These are phyloP conservation scores for Stegastes partitus DNA, from an alignment of 2,113 vertebrate species.

Conservation along the genomic window DNA sequence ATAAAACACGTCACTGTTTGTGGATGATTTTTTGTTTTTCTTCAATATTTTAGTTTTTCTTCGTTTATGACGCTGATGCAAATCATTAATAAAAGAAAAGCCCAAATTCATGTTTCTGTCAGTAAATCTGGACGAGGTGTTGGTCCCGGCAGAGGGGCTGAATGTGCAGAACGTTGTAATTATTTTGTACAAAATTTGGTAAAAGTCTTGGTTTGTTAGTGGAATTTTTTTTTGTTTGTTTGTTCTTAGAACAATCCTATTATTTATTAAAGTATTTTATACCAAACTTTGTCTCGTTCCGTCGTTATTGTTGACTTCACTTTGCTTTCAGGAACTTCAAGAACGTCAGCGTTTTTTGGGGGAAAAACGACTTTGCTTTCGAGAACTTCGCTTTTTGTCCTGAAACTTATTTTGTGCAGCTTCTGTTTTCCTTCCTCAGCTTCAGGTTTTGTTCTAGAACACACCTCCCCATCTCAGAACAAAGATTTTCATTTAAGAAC, in stretches of 20 bases:
- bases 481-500: no score
- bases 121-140: constrained; percentile 8
- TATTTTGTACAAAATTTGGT: constrained; percentile 89
- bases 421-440: no score
- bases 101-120: constrained; percentile 53
- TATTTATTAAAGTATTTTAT: constrained; percentile 98
- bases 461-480: no score
- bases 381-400: no score
- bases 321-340: no score
- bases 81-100: constrained; percentile 55
- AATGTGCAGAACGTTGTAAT: constrained; percentile 82
- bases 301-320: constrained; percentile 26
- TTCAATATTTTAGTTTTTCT: constrained; percentile 20
- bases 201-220: constrained; percentile 89
- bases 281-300: constrained; percentile 76
- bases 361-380: no score
- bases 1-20: constrained; percentile 61
- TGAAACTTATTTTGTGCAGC: no score
- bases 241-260: constrained; percentile 88
- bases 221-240: constrained; percentile 84
- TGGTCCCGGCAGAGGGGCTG: constrained; percentile 35
- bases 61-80: constrained; percentile 45
- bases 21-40: constrained; percentile 62
- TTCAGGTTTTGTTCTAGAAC: no score
- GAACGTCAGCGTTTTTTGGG: no score